Evolutionary conservation across 2,888 invertebrate species (phyloP), one percentile per base, ranked within the genome.

Genomic region (Acanthosepion pharaonis): DNA sequence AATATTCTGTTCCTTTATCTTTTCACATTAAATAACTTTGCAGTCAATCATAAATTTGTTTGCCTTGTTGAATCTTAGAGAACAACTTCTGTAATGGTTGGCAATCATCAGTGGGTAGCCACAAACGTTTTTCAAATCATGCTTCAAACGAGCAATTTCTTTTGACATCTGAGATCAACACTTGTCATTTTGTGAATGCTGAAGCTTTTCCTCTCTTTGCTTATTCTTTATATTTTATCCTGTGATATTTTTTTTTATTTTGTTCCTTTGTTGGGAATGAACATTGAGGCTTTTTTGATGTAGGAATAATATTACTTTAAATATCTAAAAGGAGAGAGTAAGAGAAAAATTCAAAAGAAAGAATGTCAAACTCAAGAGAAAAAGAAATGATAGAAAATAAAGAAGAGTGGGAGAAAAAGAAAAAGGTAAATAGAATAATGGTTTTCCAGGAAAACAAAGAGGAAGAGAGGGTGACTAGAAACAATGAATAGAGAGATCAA

Each of bases 21-120:
- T 78, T 78, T 78, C 78, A n/a, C n/a, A n/a, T 78, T 78, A 78
- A 78, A 78, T 78, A 28, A 78, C 78, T 78, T 78, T 78, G n/a
- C 78, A 78, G n/a, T 78, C 78, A n/a, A 28, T 78, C 78, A 78
- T 78, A 78, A 78, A 78, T n/a, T 9, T n/a, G n/a, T 78, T 78
- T 78, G 78, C 78, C 78, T 78, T n/a, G 28, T 11, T 78, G 59
- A 59, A 59, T 59, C 23, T 59, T 59, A 23, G 5, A 59, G 59
- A 59, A n/a, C 9, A 78, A 78, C 78, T 78, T n/a, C 78, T n/a
- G n/a, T 78, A 78, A 78, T 78, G 78, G 78, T n/a, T 78, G 78
- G 78, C 11, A 28, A 78, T 78, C 28, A 78, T 78, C 78, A 11
- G 28, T 78, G n/a, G 18, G 9, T n/a, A n/a, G n/a, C 78, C 78